These are phyloP conservation scores for Mesoligia furuncula DNA, from an alignment of 2,888 invertebrate genomes.

Conservation along the genomic window DNA sequence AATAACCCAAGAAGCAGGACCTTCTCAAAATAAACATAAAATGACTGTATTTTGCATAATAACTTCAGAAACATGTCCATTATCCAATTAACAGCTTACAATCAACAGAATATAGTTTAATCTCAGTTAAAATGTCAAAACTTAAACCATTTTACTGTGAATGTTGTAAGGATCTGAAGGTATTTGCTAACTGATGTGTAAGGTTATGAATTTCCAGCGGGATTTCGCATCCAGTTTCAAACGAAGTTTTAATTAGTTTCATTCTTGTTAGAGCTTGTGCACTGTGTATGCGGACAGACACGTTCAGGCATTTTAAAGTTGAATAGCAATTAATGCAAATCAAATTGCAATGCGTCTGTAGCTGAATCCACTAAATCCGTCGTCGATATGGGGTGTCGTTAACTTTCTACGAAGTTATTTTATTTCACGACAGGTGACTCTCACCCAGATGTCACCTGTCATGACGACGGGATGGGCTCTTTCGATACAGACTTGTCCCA, in stretches of 20 bases:
- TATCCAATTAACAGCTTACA: slow-evolving; percentile 13
- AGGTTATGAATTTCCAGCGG: no score
- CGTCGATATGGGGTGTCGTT: background rate
- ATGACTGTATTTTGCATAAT: background rate
- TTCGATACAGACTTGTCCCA: no score
- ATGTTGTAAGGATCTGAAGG: slow-evolving; percentile 9
- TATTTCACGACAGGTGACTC: no score
- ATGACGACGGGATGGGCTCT: background rate
- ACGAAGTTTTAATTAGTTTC: background rate
- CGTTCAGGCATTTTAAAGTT: background rate
- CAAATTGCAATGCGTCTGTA: no score
- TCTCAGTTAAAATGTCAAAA: slow-evolving; percentile 10
- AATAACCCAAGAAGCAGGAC: no score
- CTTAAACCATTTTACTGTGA: slow-evolving; percentile 3
- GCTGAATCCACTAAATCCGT: no score
- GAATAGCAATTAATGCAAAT: background rate
- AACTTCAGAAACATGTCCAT: background rate
- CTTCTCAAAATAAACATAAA: background rate
- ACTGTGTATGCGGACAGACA: background rate
- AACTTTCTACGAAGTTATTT: background rate
- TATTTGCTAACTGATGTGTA: background rate
- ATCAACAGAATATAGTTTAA: background rate
- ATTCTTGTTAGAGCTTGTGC: background rate
- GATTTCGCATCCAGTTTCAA: background rate
- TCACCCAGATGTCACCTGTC: no score